Conservation (phyloP, 1,140 invertebrate genomes). For the Tetragonula clypearis region DNA sequence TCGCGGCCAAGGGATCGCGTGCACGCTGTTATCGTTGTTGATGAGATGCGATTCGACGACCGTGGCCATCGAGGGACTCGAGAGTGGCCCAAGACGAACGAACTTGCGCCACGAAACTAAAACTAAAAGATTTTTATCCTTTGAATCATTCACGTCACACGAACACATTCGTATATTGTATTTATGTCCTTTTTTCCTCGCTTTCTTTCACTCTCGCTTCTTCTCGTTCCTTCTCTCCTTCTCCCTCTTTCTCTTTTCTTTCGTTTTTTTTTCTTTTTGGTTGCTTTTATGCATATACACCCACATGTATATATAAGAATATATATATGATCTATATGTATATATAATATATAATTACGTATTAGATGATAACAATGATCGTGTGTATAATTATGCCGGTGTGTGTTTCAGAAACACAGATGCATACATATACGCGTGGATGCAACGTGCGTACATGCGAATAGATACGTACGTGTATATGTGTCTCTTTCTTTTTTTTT, state of each 20-base stretch:
- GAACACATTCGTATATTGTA: constrained; percentile 7
- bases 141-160: not conserved
- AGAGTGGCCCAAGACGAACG: not conserved
- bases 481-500: not conserved
- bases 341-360: constrained; percentile 34
- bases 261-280: not conserved
- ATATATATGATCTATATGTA: constrained; percentile 25
- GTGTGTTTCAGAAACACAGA: constrained; percentile 9
- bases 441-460: not conserved
- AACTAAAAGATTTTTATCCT: not conserved
- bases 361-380: constrained; percentile 27
- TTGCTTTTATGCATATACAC: constrained; percentile 20
- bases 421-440: not conserved
- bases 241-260: not conserved
- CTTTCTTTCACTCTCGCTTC: not conserved
- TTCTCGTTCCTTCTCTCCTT: not conserved
- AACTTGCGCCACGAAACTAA: not conserved
- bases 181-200: not conserved
- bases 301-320: constrained; percentile 45
- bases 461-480: not conserved
- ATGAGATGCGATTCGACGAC: not conserved
- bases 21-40: not conserved
- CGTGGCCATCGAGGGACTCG: not conserved
- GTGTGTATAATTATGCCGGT: constrained; percentile 24
- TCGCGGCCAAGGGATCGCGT: not conserved